Evolutionary conservation across 1,140 invertebrate species (phyloP).

Genomic region (Nasonia longicornis): DNA sequence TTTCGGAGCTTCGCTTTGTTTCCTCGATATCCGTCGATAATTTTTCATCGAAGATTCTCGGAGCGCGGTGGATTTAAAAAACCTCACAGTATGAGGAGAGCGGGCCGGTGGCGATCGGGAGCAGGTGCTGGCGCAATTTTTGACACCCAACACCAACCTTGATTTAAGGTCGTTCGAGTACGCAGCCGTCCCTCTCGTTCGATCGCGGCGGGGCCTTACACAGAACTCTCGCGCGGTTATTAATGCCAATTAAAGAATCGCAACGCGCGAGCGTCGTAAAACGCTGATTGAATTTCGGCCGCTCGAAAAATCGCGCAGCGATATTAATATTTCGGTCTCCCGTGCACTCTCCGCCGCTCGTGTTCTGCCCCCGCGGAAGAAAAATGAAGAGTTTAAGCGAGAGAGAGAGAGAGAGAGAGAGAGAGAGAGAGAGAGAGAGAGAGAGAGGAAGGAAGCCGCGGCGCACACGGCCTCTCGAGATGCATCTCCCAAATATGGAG

Average conservation of each 20-base stretch:
- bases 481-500: constrained; percentile 47
- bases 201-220: neutral
- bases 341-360: too few relatives aligned
- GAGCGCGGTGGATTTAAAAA: neutral
- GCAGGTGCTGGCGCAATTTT: neutral
- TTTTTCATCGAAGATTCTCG: neutral
- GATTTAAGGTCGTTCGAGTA: neutral
- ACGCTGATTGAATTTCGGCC: constrained; percentile 7
- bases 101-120: neutral
- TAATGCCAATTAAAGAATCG: constrained; percentile 17
- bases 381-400: neutral
- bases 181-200: neutral
- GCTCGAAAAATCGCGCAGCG: neutral
- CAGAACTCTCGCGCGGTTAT: neutral
- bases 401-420: neutral
- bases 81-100: too few relatives aligned
- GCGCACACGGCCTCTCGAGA: neutral
- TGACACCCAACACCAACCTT: neutral
- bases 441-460: neutral
- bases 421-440: too few relatives aligned
- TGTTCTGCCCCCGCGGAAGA: neutral
- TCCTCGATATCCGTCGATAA: neutral
- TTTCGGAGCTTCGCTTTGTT: neutral
- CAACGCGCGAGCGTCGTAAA: neutral
- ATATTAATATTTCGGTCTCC: neutral